phyloP scores from a whole-genome alignment of 1,140 invertebrate species.

The Ceratosolen fusciceps region DNA sequence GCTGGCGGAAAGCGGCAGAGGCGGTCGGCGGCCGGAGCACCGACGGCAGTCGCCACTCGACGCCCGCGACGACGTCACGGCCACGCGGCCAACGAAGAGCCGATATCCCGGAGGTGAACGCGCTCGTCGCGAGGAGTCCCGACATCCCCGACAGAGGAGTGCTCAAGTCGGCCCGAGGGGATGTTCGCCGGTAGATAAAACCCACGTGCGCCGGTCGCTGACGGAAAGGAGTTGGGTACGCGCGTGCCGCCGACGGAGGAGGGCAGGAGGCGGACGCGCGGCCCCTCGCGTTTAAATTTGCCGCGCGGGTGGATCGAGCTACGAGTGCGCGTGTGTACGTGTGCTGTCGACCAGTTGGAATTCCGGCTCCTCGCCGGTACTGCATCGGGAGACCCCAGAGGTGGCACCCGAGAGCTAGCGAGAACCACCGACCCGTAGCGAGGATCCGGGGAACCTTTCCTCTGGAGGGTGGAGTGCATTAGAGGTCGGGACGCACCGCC shows the following conservation, averaged over 20 bases:
- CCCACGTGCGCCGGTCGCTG: neutral
- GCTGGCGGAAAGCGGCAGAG: slow-evolving; percentile 25
- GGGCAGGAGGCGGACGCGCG: neutral
- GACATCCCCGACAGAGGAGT: too few relatives aligned
- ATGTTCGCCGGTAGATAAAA: neutral
- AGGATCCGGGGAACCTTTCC: too few relatives aligned
- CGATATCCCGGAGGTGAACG: neutral
- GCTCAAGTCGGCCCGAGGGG: neutral
- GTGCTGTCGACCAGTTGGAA: neutral
- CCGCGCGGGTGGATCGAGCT: too few relatives aligned
- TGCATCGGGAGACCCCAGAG: neutral
- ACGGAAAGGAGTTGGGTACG: neutral
- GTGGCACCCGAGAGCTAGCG: neutral
- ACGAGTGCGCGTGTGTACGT: neutral
- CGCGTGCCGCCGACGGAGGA: slow-evolving; percentile 11
- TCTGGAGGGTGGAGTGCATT: too few relatives aligned
- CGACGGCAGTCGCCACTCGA: slow-evolving; percentile 36
- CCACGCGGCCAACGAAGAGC: neutral
- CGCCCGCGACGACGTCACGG: slow-evolving; percentile 33
- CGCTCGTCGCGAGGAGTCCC: neutral
- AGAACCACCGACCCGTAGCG: neutral
- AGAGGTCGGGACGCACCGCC: too few relatives aligned
- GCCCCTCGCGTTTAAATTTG: too few relatives aligned
- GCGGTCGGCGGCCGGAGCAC: neutral
- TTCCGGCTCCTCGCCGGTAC: too few relatives aligned